These are phyloP conservation scores for Rachycentron canadum DNA, from an alignment of 2,797 vertebrate genomes.

Conservation along the genomic window DNA sequence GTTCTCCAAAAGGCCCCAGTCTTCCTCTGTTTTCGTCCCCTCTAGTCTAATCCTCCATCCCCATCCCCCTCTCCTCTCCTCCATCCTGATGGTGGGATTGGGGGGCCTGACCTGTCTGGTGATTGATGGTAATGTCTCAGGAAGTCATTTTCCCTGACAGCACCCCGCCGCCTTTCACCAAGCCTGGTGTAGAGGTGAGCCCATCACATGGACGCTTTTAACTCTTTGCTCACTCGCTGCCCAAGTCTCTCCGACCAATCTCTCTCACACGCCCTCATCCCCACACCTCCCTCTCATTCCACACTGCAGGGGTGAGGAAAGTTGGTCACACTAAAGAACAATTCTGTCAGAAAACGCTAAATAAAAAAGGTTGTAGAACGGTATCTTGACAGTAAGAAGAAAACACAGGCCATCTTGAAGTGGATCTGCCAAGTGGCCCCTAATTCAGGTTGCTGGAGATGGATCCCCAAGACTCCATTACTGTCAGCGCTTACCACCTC, in stretches of 20 bases:
- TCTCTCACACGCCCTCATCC: constrained; percentile 23
- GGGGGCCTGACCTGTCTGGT: constrained; percentile 81
- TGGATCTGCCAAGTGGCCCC: constrained; percentile 76
- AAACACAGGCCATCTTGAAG: constrained; percentile 78
- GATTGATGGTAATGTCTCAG: constrained; percentile 89
- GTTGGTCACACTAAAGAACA: not conserved
- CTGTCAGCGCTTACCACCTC: constrained; percentile 85
- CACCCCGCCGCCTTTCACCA: constrained; percentile 84
- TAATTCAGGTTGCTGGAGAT: constrained; percentile 83
- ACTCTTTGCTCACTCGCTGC: constrained; percentile 77
- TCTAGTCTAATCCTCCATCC: constrained; percentile 73
- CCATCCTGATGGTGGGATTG: constrained; percentile 74
- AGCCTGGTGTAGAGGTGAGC: constrained; percentile 83
- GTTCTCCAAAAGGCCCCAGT: constrained; percentile 63
- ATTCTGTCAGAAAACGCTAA: not conserved
- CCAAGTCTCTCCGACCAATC: constrained; percentile 48
- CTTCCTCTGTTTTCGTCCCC: constrained; percentile 75
- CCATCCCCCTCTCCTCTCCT: constrained; percentile 77
- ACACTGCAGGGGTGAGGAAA: not conserved
- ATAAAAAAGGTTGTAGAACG: constrained; percentile 29
- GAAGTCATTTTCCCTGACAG: constrained; percentile 88
- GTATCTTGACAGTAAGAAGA: not conserved
- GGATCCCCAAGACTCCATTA: constrained; percentile 83
- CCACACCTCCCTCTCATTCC: not conserved
- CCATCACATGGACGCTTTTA: constrained; percentile 83